A percentile compares a stretch with the other conserved stretches of the same genome.
phyloP scores from a whole-genome alignment of 2,888 invertebrate genomes.

The Andrena camellia region DNA sequence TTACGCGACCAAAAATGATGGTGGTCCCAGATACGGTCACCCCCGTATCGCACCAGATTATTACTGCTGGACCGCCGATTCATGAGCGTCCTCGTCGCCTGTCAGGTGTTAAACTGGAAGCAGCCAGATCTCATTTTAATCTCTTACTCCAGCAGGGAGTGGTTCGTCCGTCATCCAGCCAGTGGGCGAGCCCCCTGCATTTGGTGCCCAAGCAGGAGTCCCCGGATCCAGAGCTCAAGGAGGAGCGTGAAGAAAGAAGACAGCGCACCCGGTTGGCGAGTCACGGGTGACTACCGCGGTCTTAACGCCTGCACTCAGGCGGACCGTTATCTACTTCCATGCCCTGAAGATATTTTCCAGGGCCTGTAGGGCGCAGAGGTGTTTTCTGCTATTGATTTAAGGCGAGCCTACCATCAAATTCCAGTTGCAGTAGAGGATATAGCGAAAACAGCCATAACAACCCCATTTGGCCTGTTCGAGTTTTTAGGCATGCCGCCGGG shows the following conservation, averaged over 20 bases:
- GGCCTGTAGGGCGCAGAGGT: background rate
- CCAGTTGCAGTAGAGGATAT: background rate
- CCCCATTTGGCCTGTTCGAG: background rate
- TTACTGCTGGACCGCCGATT: background rate
- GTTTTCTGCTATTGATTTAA: background rate
- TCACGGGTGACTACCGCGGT: background rate
- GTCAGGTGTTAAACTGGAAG: background rate
- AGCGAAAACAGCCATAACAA: background rate
- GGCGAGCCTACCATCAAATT: background rate
- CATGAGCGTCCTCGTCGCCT: background rate
- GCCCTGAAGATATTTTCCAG: background rate
- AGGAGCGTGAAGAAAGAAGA: too few relatives aligned
- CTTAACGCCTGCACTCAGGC: background rate
- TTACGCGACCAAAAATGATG: too few relatives aligned
- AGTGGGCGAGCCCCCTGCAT: background rate
- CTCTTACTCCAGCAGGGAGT: background rate
- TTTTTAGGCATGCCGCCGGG: background rate
- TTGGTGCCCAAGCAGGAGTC: background rate
- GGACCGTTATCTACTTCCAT: background rate
- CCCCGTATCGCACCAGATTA: background rate
- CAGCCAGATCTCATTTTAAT: background rate
- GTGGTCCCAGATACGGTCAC: rapidly evolving
- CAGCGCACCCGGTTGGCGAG: background rate
- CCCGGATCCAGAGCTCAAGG: too few relatives aligned
- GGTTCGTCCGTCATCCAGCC: background rate